Conservation (phyloP, 2,888 invertebrate species). For the Cynaeus angustus region DNA sequence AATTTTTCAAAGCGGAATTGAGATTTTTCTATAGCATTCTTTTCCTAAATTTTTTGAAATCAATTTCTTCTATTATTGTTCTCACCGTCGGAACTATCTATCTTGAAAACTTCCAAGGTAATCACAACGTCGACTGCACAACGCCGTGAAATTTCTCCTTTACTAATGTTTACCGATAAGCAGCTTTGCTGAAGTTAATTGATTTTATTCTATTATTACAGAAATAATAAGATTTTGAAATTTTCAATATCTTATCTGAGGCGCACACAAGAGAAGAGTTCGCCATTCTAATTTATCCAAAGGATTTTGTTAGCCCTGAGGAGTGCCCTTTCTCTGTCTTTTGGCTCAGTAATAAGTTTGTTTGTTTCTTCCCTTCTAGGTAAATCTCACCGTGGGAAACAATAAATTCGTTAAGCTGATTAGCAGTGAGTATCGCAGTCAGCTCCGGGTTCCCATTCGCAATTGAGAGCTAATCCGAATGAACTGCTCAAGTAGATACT, state of each 20-base stretch:
- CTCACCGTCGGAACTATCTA: too few relatives aligned
- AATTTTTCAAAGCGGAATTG: too few relatives aligned
- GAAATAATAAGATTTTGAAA: not conserved
- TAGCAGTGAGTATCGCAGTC: conserved; percentile 59
- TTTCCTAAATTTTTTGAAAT: too few relatives aligned
- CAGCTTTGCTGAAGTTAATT: conserved; percentile 10
- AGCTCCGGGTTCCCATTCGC: conserved; percentile 56
- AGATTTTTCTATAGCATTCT: too few relatives aligned
- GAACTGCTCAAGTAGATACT: conserved; percentile 63
- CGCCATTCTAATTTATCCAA: conserved; percentile 24
- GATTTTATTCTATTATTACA: conserved; percentile 19
- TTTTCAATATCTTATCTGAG: not conserved
- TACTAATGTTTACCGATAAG: not conserved
- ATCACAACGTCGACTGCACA: not conserved
- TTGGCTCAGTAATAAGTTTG: conserved; percentile 45
- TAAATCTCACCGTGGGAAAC: conserved; percentile 62
- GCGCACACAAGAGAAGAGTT: conserved; percentile 3
- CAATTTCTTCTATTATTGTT: too few relatives aligned
- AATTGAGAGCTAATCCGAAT: conserved; percentile 64
- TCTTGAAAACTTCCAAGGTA: too few relatives aligned
- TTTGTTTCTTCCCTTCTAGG: conserved; percentile 49
- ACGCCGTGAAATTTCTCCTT: not conserved
- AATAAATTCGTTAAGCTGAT: conserved; percentile 65
- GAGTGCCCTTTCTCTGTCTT: conserved; percentile 7
- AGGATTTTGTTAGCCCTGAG: conserved; percentile 13